Evolutionary conservation across 2,797 vertebrate genomes (phyloP), one percentile per base, ranked within the genome.

Genomic region (Falco biarmicus): DNA sequence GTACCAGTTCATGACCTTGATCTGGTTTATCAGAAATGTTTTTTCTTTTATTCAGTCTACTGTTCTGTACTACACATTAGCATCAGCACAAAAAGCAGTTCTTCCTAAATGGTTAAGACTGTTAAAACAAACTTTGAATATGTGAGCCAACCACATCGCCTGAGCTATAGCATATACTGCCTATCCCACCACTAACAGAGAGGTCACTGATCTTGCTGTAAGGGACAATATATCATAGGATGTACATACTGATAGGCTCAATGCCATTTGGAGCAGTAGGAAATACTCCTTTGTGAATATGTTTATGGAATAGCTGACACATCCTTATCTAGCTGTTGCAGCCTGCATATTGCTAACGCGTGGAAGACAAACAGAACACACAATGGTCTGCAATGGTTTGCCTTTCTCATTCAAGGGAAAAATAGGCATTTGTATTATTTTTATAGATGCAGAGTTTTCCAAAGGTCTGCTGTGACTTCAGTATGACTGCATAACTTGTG

Each of bases 181-280:
- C 90, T 92, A 81, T 91, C 83, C 94, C 94, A 81, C 89, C 93
- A 73, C 47, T 82, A 89, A 74, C 21, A 90, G 41, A 89, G 60
- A 90, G 89, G 84, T 94, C 94, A 95, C n/a, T 96, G 96, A 97
- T 96, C 95, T 89, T 84, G 75, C 89, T 95, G 78, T 89, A 94
- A 84, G 92, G 87, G 93, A 94, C 91, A 91, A 68, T 87, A 82
- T 94, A 96, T 96, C 89, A 96, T 85, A 84, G 85, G 92, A 94
- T 84, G 56, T 71, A 95, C 83, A 84, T 0, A 13, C 56, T 60
- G 95, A 96, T 96, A 94, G 90, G 88, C 91, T 95, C 73, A 73
- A 83, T 90, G 87, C 90, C 93, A 92, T 95, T 79, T 61, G 37
- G 77, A 95, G 69, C 53, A 87, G 84, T 15, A 87, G 32, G 43